phyloP scores from a whole-genome alignment of 2,113 vertebrate species.

The Trematocara variabile region DNA sequence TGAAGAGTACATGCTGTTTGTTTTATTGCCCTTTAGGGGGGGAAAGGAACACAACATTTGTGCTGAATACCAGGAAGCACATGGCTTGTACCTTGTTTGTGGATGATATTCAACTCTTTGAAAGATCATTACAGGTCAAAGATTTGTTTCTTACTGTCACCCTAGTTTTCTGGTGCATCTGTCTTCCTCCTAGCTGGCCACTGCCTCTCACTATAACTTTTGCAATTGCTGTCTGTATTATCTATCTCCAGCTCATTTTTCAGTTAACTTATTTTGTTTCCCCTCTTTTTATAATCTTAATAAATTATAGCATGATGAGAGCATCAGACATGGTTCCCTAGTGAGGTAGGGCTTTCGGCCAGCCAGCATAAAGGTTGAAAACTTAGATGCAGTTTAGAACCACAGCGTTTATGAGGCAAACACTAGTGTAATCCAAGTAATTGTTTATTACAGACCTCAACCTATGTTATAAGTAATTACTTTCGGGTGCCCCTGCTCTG shows the following conservation, averaged over 20 bases:
- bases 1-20: constrained; percentile 28
- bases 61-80: constrained; percentile 13
- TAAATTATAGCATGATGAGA: not conserved
- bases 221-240: not conserved
- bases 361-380: constrained; percentile 32
- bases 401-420: constrained; percentile 56
- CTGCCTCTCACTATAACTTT: not conserved
- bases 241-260: not conserved
- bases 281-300: not conserved
- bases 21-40: constrained; percentile 36
- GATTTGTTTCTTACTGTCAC: not conserved
- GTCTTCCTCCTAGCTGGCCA: not conserved
- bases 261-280: not conserved
- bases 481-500: constrained; percentile 50
- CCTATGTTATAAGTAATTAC: constrained; percentile 49
- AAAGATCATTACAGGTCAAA: constrained; percentile 4
- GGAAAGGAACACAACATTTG: constrained; percentile 28
- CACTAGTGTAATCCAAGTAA: constrained; percentile 62
- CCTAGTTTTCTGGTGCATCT: not conserved
- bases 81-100: constrained; percentile 15
- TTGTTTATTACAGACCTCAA: constrained; percentile 62
- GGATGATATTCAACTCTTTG: constrained; percentile 4
- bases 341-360: constrained; percentile 43
- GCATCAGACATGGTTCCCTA: constrained; percentile 16
- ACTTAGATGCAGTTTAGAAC: constrained; percentile 59